Evolutionary conservation across 1,140 invertebrate species (phyloP).

Genomic region (Trachelipus rathkii): DNA sequence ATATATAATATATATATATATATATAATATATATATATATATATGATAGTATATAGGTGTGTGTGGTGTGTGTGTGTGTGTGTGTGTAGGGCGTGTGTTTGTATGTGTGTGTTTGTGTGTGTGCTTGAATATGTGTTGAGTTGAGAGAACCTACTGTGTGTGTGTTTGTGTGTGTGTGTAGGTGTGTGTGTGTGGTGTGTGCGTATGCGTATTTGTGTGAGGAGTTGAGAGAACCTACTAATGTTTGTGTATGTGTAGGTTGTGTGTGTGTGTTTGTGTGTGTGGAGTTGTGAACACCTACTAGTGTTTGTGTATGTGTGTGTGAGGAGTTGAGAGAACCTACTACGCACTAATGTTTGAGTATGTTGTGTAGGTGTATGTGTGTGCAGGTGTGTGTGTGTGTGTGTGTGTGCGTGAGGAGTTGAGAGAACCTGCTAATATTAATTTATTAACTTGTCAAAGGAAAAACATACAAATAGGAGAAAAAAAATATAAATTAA

Average conservation of each 20-base stretch:
- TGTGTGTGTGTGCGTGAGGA: too few relatives aligned
- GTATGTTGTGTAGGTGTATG: not conserved
- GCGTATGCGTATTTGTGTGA: not conserved
- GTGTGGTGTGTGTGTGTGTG: not conserved
- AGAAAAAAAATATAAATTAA: too few relatives aligned
- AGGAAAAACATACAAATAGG: too few relatives aligned
- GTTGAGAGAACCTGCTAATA: too few relatives aligned
- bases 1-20: not conserved
- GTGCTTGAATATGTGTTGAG: not conserved
- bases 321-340: too few relatives aligned
- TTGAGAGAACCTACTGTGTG: not conserved
- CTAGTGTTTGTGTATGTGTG: too few relatives aligned
- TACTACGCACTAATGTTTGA: not conserved
- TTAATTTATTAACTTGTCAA: too few relatives aligned
- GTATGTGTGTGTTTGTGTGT: not conserved
- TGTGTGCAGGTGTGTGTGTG: not conserved
- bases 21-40: not conserved
- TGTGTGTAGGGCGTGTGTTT: not conserved
- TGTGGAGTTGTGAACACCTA: not conserved
- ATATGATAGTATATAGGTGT: not conserved
- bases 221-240: not conserved
- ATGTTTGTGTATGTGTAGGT: not conserved
- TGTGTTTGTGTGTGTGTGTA: not conserved
- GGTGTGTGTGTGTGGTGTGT: not conserved
- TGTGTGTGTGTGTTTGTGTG: not conserved